These are phyloP conservation scores for Peromyscus polionotus DNA, from an alignment of 2,113 vertebrate species.

Conservation along the genomic window DNA sequence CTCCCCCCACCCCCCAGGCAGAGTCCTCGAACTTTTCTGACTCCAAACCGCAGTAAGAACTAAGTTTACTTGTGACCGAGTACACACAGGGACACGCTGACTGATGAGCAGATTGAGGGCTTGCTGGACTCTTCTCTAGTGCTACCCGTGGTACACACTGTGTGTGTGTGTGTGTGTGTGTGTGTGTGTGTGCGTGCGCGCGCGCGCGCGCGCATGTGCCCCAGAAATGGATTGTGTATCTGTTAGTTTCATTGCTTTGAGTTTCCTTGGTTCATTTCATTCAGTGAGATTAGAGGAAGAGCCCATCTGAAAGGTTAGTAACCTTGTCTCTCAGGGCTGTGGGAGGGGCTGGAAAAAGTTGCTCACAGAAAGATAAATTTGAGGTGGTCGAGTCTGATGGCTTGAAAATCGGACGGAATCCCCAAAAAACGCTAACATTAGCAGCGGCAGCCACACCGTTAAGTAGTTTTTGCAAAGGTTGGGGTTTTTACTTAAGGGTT, in stretches of 20 bases:
- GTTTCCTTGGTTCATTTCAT: neutral
- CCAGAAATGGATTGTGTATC: neutral
- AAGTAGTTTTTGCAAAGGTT: neutral
- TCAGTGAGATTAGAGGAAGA: neutral
- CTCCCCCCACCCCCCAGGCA: too few relatives aligned
- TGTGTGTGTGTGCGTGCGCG: too few relatives aligned
- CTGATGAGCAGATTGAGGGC: neutral
- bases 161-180: too few relatives aligned
- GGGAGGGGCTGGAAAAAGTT: neutral
- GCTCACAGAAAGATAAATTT: neutral
- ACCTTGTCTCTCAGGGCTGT: conserved; percentile 18
- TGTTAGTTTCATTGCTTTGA: neutral
- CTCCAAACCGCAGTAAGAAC: neutral
- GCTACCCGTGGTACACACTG: neutral
- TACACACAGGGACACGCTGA: neutral
- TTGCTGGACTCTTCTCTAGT: neutral
- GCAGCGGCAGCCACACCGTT: neutral
- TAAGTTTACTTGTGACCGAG: neutral
- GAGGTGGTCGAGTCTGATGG: neutral
- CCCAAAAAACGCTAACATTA: neutral
- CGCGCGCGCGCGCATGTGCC: too few relatives aligned
- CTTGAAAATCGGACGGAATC: neutral
- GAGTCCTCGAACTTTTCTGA: neutral
- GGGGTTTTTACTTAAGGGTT: neutral
- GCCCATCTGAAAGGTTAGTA: neutral